A percentile compares a stretch with the other conserved stretches of the same genome.
Conservation (phyloP, 2,113 vertebrate species). For the Aythya baeri region DNA sequence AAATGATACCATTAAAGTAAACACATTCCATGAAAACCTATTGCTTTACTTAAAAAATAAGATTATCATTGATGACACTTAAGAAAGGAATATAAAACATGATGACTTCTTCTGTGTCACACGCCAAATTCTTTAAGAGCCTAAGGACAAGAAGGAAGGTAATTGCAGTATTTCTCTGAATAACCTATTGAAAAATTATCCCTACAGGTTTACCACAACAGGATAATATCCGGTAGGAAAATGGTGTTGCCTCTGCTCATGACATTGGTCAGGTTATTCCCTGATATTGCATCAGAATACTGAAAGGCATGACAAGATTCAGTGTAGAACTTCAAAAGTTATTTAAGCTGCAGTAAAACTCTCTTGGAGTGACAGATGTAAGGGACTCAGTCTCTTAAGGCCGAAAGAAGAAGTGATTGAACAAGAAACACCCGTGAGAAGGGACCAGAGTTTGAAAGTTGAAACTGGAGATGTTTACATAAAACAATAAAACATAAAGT, state of each 20-base stretch:
- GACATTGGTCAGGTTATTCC: rapidly evolving
- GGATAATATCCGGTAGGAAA: background rate
- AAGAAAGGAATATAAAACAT: background rate
- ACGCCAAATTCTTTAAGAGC: background rate
- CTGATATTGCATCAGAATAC: background rate
- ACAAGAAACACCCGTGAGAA: background rate
- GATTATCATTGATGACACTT: background rate
- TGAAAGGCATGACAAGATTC: background rate
- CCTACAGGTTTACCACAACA: background rate
- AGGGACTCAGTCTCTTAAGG: background rate
- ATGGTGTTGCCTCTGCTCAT: background rate
- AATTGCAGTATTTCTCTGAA: background rate
- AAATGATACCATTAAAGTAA: background rate
- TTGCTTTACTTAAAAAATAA: background rate
- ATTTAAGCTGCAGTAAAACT: background rate
- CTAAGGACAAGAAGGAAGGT: background rate
- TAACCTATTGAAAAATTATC: background rate
- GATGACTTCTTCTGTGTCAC: background rate
- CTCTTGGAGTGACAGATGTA: background rate
- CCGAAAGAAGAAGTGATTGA: background rate
- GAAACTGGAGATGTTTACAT: background rate
- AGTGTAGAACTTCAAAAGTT: background rate
- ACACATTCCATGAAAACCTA: background rate
- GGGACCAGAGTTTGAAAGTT: background rate
- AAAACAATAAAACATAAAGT: background rate